Conservation (phyloP, 2,113 vertebrate genomes). For the Pithys albifrons region DNA sequence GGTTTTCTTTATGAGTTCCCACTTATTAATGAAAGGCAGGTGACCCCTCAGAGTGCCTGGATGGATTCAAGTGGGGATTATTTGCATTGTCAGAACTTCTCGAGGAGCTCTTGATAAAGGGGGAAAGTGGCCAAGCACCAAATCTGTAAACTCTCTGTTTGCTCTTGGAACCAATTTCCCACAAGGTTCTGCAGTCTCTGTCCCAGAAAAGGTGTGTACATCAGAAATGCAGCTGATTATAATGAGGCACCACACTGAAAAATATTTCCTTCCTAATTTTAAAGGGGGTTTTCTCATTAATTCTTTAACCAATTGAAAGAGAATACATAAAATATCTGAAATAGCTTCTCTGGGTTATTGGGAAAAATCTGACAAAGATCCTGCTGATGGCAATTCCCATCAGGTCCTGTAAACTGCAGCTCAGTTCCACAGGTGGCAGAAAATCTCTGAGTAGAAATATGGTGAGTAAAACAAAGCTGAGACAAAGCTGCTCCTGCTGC, state of each 20-base stretch:
- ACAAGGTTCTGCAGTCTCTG: neutral
- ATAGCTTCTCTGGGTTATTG: neutral
- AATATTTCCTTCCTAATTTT: neutral
- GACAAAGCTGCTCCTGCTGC: neutral
- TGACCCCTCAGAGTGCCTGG: constrained; percentile 81
- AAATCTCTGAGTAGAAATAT: neutral
- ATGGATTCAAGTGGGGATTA: constrained; percentile 22
- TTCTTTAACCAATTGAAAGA: neutral
- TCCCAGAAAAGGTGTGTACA: neutral
- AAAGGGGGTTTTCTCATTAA: neutral
- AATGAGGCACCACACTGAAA: neutral
- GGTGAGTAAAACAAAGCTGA: neutral
- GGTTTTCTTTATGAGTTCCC: constrained; percentile 86
- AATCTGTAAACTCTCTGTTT: neutral
- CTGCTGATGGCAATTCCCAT: neutral
- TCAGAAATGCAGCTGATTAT: neutral
- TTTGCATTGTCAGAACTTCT: neutral
- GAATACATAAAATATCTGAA: neutral
- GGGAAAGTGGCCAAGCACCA: neutral
- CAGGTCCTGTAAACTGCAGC: neutral
- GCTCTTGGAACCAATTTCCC: neutral
- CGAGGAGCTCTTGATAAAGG: neutral
- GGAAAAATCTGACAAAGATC: neutral
- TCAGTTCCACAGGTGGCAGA: neutral
- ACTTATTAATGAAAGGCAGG: constrained; percentile 85